These are phyloP conservation scores for Phenacoccus solenopsis DNA, from an alignment of 1,140 invertebrate genomes.

Conservation along the genomic window DNA sequence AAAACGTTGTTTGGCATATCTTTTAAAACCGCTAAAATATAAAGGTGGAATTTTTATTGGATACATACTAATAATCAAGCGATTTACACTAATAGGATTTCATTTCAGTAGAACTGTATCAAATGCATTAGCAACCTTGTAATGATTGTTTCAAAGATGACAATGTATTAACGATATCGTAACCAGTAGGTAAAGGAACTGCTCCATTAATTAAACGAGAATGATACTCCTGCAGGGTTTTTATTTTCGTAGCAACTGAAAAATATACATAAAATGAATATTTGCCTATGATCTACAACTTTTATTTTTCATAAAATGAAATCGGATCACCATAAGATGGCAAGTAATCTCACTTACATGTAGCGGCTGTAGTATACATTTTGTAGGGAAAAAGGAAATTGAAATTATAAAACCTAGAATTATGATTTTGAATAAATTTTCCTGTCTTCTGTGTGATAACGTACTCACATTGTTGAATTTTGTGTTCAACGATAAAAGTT, in stretches of 20 bases:
- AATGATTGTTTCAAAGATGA: slow-evolving; percentile 97
- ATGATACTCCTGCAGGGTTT: slow-evolving; percentile 91
- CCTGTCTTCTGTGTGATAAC: too few species aligned
- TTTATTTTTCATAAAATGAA: background rate
- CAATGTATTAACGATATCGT: slow-evolving; percentile 91
- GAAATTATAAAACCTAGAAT: too few species aligned
- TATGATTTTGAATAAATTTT: too few species aligned
- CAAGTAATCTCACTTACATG: background rate
- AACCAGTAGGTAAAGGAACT: slow-evolving; percentile 80
- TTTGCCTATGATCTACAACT: too few species aligned
- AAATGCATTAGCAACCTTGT: slow-evolving; percentile 75
- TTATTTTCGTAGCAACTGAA: slow-evolving; percentile 92
- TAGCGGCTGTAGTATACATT: slow-evolving; percentile 4
- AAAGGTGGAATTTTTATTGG: slow-evolving; percentile 12
- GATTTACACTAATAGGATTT: too few species aligned
- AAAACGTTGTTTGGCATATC: slow-evolving; percentile 84
- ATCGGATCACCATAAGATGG: background rate
- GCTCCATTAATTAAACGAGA: slow-evolving; percentile 79
- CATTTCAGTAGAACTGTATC: too few species aligned
- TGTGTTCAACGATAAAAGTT: too few species aligned
- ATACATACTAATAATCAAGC: background rate
- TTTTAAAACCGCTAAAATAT: slow-evolving; percentile 67
- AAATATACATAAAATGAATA: too few species aligned
- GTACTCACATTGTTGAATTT: too few species aligned
- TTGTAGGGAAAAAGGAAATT: background rate